Conservation (phyloP, 1,140 invertebrate genomes). For the Leptonema lineaticorne region DNA sequence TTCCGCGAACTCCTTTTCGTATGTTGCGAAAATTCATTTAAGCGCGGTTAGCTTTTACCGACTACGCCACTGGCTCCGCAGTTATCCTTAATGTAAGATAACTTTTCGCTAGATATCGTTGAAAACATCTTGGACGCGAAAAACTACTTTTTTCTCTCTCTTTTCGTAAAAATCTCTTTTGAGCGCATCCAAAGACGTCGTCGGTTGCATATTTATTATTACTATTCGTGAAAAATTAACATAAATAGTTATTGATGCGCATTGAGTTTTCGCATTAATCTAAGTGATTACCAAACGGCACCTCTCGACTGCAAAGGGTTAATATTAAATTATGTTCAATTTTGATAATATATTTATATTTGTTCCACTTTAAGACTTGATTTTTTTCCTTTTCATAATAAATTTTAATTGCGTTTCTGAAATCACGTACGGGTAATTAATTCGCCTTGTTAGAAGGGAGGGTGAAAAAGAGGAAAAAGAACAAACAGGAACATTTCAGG, state of each 20-base stretch:
- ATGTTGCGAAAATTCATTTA: conserved; percentile 21
- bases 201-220: neutral
- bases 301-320: too few relatives aligned
- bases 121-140: neutral
- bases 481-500: conserved; percentile 6
- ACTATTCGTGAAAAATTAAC: neutral
- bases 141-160: neutral
- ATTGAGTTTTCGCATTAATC: neutral
- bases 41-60: conserved; percentile 3
- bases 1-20: neutral
- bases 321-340: too few relatives aligned
- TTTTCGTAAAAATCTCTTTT: neutral
- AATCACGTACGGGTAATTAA: conserved; percentile 19
- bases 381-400: too few relatives aligned
- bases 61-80: neutral
- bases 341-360: too few relatives aligned
- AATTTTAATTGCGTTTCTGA: conserved; percentile 1
- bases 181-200: neutral
- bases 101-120: neutral
- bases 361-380: too few relatives aligned
- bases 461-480: too few relatives aligned
- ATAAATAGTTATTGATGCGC: neutral
- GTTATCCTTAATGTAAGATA: neutral
- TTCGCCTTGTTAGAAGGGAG: too few relatives aligned
- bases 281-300: too few relatives aligned